Evolutionary conservation across 2,888 invertebrate species (phyloP).

Genomic region (Rhodophaea formosa): DNA sequence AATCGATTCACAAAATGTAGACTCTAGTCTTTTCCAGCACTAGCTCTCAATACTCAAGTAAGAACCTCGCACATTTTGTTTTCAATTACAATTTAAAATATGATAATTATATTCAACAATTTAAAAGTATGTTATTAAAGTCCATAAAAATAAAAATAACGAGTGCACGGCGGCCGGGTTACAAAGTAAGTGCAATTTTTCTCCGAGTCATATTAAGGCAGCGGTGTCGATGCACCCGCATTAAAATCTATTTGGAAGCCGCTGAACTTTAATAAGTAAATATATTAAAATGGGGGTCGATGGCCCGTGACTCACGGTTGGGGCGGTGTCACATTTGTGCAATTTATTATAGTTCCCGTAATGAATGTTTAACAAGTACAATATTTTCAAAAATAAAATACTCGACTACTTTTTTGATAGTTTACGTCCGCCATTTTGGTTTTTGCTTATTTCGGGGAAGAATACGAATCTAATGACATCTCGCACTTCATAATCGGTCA

Average conservation of each 20-base stretch:
- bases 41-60: background rate
- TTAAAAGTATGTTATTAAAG: constrained; percentile 15
- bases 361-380: too few relatives aligned
- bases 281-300: constrained; percentile 23
- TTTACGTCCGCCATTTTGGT: too few relatives aligned
- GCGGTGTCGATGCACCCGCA: constrained; percentile 39
- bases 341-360: too few relatives aligned
- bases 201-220: constrained; percentile 13
- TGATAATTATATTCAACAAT: constrained; percentile 16
- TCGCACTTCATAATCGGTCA: too few relatives aligned
- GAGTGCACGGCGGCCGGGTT: constrained; percentile 7
- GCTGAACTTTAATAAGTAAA: constrained; percentile 33
- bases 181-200: constrained; percentile 21
- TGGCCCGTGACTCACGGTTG: constrained; percentile 20
- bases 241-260: constrained; percentile 43
- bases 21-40: too few relatives aligned
- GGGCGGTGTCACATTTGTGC: background rate
- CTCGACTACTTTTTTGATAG: too few relatives aligned
- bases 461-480: too few relatives aligned
- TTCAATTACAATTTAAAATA: constrained; percentile 14
- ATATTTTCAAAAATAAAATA: too few relatives aligned
- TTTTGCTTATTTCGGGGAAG: too few relatives aligned
- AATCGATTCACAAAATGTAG: too few relatives aligned
- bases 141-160: constrained; percentile 13
- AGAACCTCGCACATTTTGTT: background rate